Evolutionary conservation across 2,888 invertebrate species (phyloP).

Genomic region (Yponomeuta cagnagella): DNA sequence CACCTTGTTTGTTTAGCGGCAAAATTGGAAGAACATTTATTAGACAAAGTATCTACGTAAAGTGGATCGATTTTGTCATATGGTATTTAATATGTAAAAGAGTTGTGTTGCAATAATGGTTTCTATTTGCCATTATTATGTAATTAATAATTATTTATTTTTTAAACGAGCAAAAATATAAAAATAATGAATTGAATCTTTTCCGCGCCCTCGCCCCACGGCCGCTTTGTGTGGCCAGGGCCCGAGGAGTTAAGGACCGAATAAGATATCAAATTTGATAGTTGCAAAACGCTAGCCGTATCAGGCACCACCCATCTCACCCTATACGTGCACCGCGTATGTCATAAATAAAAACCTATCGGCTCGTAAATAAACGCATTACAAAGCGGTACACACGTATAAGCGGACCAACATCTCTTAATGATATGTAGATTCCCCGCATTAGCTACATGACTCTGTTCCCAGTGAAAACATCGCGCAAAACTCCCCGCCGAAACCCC

Average conservation of each 20-base stretch:
- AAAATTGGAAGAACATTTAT: not conserved
- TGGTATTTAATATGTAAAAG: too few species aligned
- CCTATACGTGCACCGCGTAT: conserved; percentile 34
- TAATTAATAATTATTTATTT: too few species aligned
- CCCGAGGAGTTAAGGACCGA: too few species aligned
- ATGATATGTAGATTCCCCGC: conserved; percentile 75
- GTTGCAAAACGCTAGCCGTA: not conserved
- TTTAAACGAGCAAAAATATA: too few species aligned
- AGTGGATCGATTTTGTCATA: too few species aligned
- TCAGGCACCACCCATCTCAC: conserved; percentile 5
- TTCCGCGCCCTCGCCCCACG: too few species aligned
- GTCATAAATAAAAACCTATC: conserved; percentile 66
- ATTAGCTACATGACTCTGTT: conserved; percentile 75
- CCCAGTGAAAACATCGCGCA: conserved; percentile 71
- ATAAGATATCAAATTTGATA: too few species aligned
- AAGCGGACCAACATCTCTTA: conserved; percentile 71
- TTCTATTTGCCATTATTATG: too few species aligned
- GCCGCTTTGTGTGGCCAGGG: too few species aligned
- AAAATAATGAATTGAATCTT: too few species aligned
- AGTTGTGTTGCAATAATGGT: too few species aligned
- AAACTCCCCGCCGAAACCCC: conserved; percentile 29
- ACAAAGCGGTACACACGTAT: conserved; percentile 74
- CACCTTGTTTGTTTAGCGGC: not conserved
- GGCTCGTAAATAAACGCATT: conserved; percentile 63
- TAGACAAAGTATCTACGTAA: too few species aligned